Evolutionary conservation across 2,888 invertebrate genomes (phyloP), one percentile per base, ranked within the genome.

Genomic region (Megastigmus dorsalis): DNA sequence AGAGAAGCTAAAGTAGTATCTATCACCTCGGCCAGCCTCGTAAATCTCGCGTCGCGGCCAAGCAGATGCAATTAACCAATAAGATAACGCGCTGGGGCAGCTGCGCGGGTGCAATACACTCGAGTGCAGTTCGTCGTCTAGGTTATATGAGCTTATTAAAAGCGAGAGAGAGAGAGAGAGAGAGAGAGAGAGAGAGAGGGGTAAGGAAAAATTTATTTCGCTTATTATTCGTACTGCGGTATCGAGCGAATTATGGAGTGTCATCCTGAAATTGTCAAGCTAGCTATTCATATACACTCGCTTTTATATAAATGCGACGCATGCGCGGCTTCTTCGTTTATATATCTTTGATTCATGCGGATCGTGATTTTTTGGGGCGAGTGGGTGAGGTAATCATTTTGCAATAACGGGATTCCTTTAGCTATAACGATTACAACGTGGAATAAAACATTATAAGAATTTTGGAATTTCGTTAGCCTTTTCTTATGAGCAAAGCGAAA

Each of bases 51-150:
- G n/a, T n/a, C n/a, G 20, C 26, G 23, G 74, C 75, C 77, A 77
- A 81, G 83, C 84, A 82, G 80, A 81, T 81, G 84, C 84, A 84
- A 84, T 84, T 84, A 84, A 84, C 84, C 82, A 81, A 82, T 82
- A 78, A 82, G 84, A 84, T 84, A 83, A 73, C 26, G 41, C 33
- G 41, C n/a, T n/a, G n/a, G n/a, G n/a, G n/a, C n/a, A n/a, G n/a
- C n/a, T n/a, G n/a, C 38, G 15, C 41, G 33, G 10, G 36, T 23
- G 60, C 54, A 38, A 23, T 54, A 50, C 73, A 62, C 67, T 36
- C 15, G 52, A n/a, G 1, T 28, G 5, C 20, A 62, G 33, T 38
- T 55, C 54, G 62, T 62, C 70, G 13, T 48, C 20, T 9, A 18
- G 20, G 5, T n/a, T n/a, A n/a, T 20, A 38, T 10, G 38, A 15